phyloP scores from a whole-genome alignment of 2,888 invertebrate species.

The Drosophila flavopinicola region DNA sequence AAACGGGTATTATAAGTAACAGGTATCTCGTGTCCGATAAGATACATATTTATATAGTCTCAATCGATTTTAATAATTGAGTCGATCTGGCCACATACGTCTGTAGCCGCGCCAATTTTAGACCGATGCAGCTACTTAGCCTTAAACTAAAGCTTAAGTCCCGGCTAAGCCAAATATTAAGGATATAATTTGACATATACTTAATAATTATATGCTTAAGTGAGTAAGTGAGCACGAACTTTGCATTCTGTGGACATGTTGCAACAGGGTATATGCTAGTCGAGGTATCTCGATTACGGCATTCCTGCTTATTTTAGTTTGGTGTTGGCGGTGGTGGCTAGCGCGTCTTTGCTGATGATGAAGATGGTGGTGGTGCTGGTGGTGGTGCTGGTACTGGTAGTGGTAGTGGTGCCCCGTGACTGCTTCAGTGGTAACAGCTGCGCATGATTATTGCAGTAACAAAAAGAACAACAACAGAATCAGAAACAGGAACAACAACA shows the following conservation, averaged over 20 bases:
- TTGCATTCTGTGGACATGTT: not conserved
- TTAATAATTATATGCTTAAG: too few species aligned
- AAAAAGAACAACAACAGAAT: conserved; percentile 10
- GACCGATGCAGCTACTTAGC: too few species aligned
- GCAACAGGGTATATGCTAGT: not conserved
- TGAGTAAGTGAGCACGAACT: too few species aligned
- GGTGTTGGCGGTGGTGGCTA: conserved; percentile 7
- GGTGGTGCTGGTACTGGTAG: conserved; percentile 5
- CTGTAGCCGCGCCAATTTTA: too few species aligned
- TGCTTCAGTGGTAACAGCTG: conserved; percentile 52
- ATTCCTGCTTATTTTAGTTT: not conserved
- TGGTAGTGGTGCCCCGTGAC: conserved; percentile 16
- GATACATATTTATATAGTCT: too few species aligned
- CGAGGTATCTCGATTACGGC: not conserved
- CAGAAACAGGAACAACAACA: not conserved
- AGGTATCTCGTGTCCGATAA: too few species aligned
- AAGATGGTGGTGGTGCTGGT: conserved; percentile 4
- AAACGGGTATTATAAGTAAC: too few species aligned
- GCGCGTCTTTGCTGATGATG: conserved; percentile 10
- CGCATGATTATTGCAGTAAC: conserved; percentile 55
- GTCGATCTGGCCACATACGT: conserved; percentile 2
- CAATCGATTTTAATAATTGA: too few species aligned
- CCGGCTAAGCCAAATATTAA: too few species aligned
- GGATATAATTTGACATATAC: too few species aligned
- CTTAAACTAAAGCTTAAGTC: too few species aligned